A percentile compares a stretch with the other conserved stretches of the same genome.
These are phyloP conservation scores for Chouioia cunea DNA, from an alignment of 2,888 invertebrate genomes.

Conservation along the genomic window DNA sequence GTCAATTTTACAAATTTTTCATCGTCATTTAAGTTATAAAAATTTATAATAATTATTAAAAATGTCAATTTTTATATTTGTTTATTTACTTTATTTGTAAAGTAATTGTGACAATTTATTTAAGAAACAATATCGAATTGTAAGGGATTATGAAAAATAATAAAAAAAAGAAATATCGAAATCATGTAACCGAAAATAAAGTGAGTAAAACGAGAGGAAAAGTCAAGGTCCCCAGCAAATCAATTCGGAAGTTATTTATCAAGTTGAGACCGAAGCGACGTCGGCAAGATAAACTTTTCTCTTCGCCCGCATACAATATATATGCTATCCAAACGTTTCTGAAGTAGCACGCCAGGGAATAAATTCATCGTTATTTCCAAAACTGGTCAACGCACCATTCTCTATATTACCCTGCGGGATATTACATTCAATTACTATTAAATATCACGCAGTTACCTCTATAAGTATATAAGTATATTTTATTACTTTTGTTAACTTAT, in stretches of 20 bases:
- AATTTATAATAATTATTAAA: too few relatives aligned
- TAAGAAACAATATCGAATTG: too few relatives aligned
- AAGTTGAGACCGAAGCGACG: background rate
- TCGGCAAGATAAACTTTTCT: conserved; percentile 6
- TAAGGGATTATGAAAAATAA: too few relatives aligned
- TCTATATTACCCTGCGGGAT: background rate
- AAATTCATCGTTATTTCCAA: background rate
- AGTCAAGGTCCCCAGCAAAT: conserved; percentile 7
- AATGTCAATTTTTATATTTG: too few relatives aligned
- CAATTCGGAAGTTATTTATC: conserved; percentile 22
- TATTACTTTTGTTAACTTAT: background rate
- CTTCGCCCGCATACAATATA: background rate
- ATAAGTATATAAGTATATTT: background rate
- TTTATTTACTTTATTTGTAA: too few relatives aligned
- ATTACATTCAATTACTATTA: conserved; percentile 1
- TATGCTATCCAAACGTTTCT: background rate
- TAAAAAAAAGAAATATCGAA: too few relatives aligned
- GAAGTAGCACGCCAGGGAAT: conserved; percentile 2
- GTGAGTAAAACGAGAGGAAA: background rate
- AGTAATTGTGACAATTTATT: too few relatives aligned
- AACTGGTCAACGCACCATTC: too few relatives aligned
- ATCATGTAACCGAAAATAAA: too few relatives aligned
- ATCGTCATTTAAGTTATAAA: too few relatives aligned
- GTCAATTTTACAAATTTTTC: too few relatives aligned
- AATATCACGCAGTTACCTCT: background rate